Conservation (phyloP, 1,140 invertebrate species). For the Pentalonia nigronervosa region DNA sequence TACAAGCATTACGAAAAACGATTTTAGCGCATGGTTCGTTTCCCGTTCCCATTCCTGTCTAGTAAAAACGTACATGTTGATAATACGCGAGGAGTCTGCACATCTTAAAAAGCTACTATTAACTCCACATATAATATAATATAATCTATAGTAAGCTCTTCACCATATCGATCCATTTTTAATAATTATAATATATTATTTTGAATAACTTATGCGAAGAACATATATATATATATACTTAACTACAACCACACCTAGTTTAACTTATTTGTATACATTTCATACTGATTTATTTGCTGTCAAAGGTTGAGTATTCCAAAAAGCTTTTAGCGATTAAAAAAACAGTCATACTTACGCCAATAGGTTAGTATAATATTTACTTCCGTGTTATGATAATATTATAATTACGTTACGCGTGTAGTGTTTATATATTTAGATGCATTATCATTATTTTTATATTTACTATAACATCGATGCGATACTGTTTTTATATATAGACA, state of each 20-base stretch:
- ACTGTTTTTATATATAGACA: not conserved
- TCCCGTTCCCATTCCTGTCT: not conserved
- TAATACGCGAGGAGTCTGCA: not conserved
- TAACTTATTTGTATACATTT: not conserved
- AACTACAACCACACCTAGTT: conserved; percentile 6
- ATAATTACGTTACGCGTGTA: not conserved
- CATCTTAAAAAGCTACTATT: not conserved
- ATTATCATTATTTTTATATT: not conserved
- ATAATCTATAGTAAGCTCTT: not conserved
- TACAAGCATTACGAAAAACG: not conserved
- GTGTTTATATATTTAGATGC: not conserved
- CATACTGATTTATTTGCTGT: not conserved
- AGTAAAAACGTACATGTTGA: not conserved
- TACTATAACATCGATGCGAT: not conserved
- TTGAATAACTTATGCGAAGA: not conserved
- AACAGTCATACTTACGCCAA: not conserved
- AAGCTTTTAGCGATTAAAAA: not conserved
- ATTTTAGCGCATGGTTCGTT: not conserved
- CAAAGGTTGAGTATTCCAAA: not conserved
- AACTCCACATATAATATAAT: not conserved
- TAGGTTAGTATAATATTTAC: conserved; percentile 12
- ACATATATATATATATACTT: not conserved
- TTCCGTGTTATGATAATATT: not conserved
- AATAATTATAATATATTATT: not conserved
- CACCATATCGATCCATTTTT: not conserved